These are phyloP conservation scores for sheep (Ovis aries) DNA, from an alignment of 2,113 vertebrate genomes.

Conservation along the genomic window DNA sequence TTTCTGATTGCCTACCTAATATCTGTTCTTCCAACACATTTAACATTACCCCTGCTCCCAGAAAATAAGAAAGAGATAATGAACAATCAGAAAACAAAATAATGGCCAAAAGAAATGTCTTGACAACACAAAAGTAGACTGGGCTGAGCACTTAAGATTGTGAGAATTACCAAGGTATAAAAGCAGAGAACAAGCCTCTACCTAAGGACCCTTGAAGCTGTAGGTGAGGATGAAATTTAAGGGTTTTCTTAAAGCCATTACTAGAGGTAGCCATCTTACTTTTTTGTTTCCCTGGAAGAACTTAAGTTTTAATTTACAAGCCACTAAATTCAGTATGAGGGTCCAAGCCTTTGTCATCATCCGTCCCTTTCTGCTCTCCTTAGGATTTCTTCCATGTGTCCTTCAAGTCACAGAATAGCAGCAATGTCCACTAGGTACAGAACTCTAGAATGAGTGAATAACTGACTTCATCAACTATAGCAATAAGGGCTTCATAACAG, in stretches of 20 bases:
- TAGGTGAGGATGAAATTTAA: background rate
- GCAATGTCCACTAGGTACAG: too few species aligned
- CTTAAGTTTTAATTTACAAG: background rate
- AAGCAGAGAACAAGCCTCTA: background rate
- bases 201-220: background rate
- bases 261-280: background rate
- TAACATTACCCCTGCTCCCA: background rate
- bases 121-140: background rate
- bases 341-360: background rate
- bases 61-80: background rate
- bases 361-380: background rate
- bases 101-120: background rate
- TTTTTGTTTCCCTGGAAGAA: background rate
- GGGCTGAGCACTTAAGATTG: too few species aligned
- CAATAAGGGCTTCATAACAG: too few species aligned
- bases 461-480: background rate
- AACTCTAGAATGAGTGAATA: background rate
- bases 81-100: background rate
- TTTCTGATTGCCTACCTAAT: background rate
- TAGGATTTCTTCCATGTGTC: background rate
- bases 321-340: background rate
- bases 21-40: background rate
- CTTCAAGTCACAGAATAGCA: accelerated
- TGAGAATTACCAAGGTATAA: background rate
- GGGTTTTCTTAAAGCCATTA: background rate